Evolutionary conservation across 2,113 vertebrate species (phyloP), one percentile per base, ranked within the genome.

Genomic region (Nothobranchius furzeri): DNA sequence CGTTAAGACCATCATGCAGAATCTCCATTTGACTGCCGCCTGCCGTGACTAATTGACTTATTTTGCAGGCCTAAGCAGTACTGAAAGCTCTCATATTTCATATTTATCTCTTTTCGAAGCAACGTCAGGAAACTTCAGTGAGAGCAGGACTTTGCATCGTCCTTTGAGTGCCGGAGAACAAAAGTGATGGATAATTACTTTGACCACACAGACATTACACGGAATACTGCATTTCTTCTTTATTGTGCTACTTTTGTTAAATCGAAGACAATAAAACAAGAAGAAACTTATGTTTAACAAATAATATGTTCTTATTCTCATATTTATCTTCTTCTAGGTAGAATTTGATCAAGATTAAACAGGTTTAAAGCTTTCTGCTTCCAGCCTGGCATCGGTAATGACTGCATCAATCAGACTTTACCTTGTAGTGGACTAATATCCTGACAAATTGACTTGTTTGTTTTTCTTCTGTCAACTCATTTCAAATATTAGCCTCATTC

Each of bases 1-100:
- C 70, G 87, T 91, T 92, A 92, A 85, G 81, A 82, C 87, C 87
- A 85, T 87, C 91, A 78, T 81, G 84, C 87, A 85, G 77, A 88
- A 86, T 90, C 86, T 89, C 82, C 81, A 73, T 90, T 88, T 87
- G 86, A 89, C 89, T 87, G 87, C 85, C 70, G 86, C 82, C 83
- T 87, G 88, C 88, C 84, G 82, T 85, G 79, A 88, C 90, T 90
- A 91, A 92, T 91, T 88, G 84, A 89, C 88, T 91, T 91, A 89
- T 90, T 88, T 85, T 87, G 84, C 82, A 58, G 70, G 81, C 78
- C 86, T 91, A 90, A 91, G 89, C 83, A 85, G 79, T 76, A 79
- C 76, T 88, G 89, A 88, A 84, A 79, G 87, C 77, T 57, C 87
- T 86, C 87, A 87, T 89, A 85, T 89, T 90, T 92, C 85, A 87